phyloP scores from a whole-genome alignment of 2,797 vertebrate genomes.

The Tiaroga cobitis region DNA sequence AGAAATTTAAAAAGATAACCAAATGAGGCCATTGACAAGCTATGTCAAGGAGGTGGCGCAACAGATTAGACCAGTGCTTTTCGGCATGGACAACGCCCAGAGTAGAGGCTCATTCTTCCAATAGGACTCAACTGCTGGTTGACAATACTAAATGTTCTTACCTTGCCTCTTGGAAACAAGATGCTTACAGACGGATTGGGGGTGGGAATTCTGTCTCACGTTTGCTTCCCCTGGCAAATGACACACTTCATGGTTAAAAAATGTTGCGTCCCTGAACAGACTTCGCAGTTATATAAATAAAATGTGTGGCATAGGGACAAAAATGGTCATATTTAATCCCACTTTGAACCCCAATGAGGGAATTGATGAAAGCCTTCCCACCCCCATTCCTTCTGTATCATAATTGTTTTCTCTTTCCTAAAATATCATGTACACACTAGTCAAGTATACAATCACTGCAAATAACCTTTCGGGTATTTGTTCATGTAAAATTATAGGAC shows the following conservation, averaged over 20 bases:
- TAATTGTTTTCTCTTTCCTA: constrained; percentile 75
- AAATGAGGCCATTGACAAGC: constrained; percentile 50
- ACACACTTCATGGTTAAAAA: constrained; percentile 84
- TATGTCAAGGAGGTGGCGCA: constrained; percentile 52
- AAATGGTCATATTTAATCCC: constrained; percentile 80
- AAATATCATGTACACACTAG: constrained; percentile 77
- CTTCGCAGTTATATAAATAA: constrained; percentile 87
- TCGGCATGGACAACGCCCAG: neutral
- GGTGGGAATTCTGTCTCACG: constrained; percentile 79
- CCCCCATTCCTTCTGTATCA: constrained; percentile 83
- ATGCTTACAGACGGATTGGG: constrained; percentile 84
- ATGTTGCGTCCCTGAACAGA: constrained; percentile 85
- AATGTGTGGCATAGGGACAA: constrained; percentile 84
- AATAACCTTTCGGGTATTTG: neutral
- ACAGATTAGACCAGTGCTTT: constrained; percentile 21
- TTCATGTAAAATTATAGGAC: neutral
- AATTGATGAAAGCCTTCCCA: constrained; percentile 81
- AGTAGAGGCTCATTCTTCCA: constrained; percentile 30
- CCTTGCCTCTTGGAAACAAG: constrained; percentile 74
- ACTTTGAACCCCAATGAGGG: constrained; percentile 82
- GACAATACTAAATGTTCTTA: constrained; percentile 60
- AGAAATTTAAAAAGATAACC: constrained; percentile 53
- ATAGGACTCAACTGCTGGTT: constrained; percentile 44
- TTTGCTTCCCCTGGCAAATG: constrained; percentile 75
- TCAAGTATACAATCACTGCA: neutral